Conservation (phyloP, 2,888 invertebrate genomes). For the Amphipoea oculea region DNA sequence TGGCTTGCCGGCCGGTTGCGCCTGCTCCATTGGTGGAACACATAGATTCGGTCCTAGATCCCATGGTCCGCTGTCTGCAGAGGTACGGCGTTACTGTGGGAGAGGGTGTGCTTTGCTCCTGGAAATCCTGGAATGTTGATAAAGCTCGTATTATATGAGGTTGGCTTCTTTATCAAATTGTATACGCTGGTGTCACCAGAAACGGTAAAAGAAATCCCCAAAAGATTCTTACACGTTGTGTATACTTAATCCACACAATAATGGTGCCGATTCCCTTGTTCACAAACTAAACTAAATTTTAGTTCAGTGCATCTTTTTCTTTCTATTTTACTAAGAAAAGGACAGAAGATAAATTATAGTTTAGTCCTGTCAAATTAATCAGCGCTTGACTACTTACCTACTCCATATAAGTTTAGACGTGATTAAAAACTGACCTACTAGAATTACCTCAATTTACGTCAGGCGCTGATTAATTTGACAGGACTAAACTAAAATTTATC, state of each 20-base stretch:
- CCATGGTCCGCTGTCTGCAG: constrained; percentile 94
- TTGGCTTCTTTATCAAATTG: constrained; percentile 14
- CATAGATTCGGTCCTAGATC: constrained; percentile 88
- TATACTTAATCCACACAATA: not conserved
- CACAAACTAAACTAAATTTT: too few relatives aligned
- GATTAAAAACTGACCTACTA: too few relatives aligned
- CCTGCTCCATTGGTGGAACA: constrained; percentile 78
- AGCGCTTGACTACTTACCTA: too few relatives aligned
- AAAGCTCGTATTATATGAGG: constrained; percentile 46
- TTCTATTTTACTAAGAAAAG: too few relatives aligned
- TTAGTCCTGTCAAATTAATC: too few relatives aligned
- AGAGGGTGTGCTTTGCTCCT: constrained; percentile 92
- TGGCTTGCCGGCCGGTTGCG: constrained; percentile 67
- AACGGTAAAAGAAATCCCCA: not conserved
- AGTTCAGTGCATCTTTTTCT: too few relatives aligned
- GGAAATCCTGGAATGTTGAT: constrained; percentile 81
- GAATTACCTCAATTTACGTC: too few relatives aligned
- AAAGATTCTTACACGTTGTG: not conserved
- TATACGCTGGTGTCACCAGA: not conserved
- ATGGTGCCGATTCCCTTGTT: too few relatives aligned
- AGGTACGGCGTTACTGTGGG: constrained; percentile 95
- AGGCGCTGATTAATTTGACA: too few relatives aligned
- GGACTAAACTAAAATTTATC: too few relatives aligned
- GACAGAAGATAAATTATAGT: too few relatives aligned
- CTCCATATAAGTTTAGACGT: too few relatives aligned